A percentile compares a stretch with the other conserved stretches of the same genome.
Conservation (phyloP, 2,797 vertebrate genomes). For the Micropoecilia bifurca region DNA sequence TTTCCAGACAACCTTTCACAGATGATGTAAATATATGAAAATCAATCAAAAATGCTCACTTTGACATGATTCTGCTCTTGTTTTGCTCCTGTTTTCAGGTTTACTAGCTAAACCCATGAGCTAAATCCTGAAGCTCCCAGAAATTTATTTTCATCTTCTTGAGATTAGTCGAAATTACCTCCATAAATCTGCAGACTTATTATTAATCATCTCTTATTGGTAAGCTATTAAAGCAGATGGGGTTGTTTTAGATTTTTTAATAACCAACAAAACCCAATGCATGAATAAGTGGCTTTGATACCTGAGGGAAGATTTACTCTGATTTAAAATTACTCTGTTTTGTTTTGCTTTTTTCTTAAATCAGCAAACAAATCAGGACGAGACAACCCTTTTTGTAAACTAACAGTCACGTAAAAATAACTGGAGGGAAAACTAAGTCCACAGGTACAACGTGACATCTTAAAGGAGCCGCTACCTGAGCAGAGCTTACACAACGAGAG, state of each 20-base stretch:
- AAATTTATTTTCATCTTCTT: background rate
- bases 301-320: constrained; percentile 72
- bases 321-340: constrained; percentile 30
- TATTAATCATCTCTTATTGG: constrained; percentile 3
- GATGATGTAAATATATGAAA: background rate
- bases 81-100: constrained; percentile 3
- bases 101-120: background rate
- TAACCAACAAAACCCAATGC: constrained; percentile 27
- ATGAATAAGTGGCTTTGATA: constrained; percentile 59
- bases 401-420: constrained; percentile 57
- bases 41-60: background rate
- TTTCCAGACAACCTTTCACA: background rate
- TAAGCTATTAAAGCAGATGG: constrained; percentile 10
- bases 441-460: constrained; percentile 72
- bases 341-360: constrained; percentile 26
- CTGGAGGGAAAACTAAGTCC: constrained; percentile 51
- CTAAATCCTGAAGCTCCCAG: background rate
- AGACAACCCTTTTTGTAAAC: constrained; percentile 36
- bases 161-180: constrained; percentile 7
- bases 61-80: background rate
- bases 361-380: constrained; percentile 23
- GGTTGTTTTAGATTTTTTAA: constrained; percentile 5
- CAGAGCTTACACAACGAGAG: constrained; percentile 72
- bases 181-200: background rate
- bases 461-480: constrained; percentile 79